Evolutionary conservation across 2,888 invertebrate species (phyloP).

Genomic region (Torymus texanus): DNA sequence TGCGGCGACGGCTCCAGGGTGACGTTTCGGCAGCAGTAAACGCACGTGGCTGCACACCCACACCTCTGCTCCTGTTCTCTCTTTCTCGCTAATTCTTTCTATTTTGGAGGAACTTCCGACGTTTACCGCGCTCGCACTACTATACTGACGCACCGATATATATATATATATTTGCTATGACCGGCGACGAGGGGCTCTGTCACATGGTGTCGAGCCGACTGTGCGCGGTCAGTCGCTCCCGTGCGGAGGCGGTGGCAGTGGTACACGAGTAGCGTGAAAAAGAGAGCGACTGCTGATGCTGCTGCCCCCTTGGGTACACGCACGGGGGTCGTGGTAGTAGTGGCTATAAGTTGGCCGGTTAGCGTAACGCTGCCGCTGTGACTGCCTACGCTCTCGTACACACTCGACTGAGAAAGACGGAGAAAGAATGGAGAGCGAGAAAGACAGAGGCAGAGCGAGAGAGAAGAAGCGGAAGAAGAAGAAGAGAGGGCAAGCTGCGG

Average conservation of each 20-base stretch:
- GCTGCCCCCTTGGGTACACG: constrained; percentile 21
- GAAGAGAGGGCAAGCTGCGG: constrained; percentile 64
- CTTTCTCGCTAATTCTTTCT: constrained; percentile 41
- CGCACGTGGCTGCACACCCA: neutral
- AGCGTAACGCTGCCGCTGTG: constrained; percentile 73
- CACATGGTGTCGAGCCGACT: constrained; percentile 46
- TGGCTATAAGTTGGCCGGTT: constrained; percentile 63
- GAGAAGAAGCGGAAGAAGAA: constrained; percentile 41
- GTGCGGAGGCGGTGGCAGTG: too few species aligned
- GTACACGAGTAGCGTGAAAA: neutral
- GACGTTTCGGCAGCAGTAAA: neutral
- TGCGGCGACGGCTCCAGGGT: too few species aligned
- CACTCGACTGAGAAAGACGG: constrained; percentile 69
- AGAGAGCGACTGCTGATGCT: neutral
- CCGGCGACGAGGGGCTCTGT: constrained; percentile 19
- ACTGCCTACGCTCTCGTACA: constrained; percentile 72
- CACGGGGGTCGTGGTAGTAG: constrained; percentile 31
- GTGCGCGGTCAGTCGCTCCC: constrained; percentile 29
- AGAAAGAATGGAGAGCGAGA: constrained; percentile 49
- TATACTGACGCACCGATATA: neutral
- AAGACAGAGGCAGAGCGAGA: constrained; percentile 39
- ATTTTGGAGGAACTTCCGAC: constrained; percentile 21
- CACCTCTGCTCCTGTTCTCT: neutral
- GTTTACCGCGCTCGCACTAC: constrained; percentile 12
- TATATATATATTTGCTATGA: neutral